These are phyloP conservation scores for Phthorimaea operculella DNA, from an alignment of 1,140 invertebrate genomes.

Conservation along the genomic window DNA sequence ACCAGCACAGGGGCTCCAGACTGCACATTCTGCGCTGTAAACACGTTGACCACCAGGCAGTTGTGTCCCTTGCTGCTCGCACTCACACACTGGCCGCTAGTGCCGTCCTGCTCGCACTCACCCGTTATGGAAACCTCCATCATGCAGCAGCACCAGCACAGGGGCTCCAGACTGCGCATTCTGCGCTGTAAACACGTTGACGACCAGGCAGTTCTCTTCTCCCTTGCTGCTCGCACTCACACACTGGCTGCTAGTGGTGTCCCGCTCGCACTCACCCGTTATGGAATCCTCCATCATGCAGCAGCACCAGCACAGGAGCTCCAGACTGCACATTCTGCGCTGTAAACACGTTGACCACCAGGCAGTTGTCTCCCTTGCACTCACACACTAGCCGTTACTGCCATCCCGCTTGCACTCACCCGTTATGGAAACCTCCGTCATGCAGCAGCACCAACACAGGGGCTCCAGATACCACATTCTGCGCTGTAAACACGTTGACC, in stretches of 20 bases:
- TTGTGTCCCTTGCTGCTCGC: too few species aligned
- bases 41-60: too few species aligned
- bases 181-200: conserved; percentile 44
- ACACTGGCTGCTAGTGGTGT: conserved; percentile 41
- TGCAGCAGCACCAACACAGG: conserved; percentile 45
- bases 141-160: conserved; percentile 47
- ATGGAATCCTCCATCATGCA: conserved; percentile 44
- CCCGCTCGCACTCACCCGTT: too few species aligned
- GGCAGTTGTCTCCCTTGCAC: conserved; percentile 41
- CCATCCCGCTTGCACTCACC: too few species aligned
- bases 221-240: conserved; percentile 30
- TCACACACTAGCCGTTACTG: conserved; percentile 40
- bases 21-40: too few species aligned
- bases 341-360: conserved; percentile 47
- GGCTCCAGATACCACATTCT: conserved; percentile 17
- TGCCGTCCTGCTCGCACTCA: too few species aligned
- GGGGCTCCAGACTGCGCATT: conserved; percentile 16
- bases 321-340: conserved; percentile 18
- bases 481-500: conserved; percentile 44
- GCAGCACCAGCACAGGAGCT: conserved; percentile 39
- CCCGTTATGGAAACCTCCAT: conserved; percentile 42
- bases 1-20: too few species aligned
- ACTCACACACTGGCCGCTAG: too few species aligned
- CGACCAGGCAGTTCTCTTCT: conserved; percentile 44
- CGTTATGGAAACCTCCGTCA: conserved; percentile 40